A percentile compares a stretch with the other conserved stretches of the same genome.
Conservation (phyloP, 1,140 invertebrate species). For the Pseudomyrmex dendroicus region DNA sequence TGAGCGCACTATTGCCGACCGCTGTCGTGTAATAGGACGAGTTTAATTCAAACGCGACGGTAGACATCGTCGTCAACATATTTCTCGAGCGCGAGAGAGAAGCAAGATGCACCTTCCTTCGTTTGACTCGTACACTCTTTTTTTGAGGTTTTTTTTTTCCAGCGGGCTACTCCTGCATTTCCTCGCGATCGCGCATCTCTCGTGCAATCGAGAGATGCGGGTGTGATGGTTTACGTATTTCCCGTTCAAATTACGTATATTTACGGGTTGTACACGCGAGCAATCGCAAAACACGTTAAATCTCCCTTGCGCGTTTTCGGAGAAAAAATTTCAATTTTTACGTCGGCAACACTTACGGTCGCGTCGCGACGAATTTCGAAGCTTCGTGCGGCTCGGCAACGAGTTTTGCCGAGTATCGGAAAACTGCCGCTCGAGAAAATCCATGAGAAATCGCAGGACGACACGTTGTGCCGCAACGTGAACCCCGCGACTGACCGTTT, state of each 20-base stretch:
- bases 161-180: neutral
- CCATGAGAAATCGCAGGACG: constrained; percentile 45
- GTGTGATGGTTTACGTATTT: neutral
- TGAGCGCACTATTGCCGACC: constrained; percentile 75
- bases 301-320: neutral
- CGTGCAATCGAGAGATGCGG: neutral
- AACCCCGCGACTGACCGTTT: constrained; percentile 4
- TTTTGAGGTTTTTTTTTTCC: neutral
- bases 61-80: constrained; percentile 79
- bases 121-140: neutral
- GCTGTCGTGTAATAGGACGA: constrained; percentile 79
- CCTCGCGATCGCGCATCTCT: constrained; percentile 17
- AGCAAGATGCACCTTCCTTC: neutral
- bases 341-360: constrained; percentile 51
- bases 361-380: neutral
- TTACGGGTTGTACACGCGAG: constrained; percentile 12
- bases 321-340: constrained; percentile 37
- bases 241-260: constrained; percentile 35
- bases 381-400: neutral
- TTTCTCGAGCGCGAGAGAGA: constrained; percentile 27
- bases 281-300: neutral
- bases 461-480: neutral
- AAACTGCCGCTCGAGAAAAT: constrained; percentile 25
- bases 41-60: constrained; percentile 75
- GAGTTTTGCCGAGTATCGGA: neutral